These are phyloP conservation scores for Eristalis intricaria DNA, from an alignment of 2,888 invertebrate genomes.

Conservation along the genomic window DNA sequence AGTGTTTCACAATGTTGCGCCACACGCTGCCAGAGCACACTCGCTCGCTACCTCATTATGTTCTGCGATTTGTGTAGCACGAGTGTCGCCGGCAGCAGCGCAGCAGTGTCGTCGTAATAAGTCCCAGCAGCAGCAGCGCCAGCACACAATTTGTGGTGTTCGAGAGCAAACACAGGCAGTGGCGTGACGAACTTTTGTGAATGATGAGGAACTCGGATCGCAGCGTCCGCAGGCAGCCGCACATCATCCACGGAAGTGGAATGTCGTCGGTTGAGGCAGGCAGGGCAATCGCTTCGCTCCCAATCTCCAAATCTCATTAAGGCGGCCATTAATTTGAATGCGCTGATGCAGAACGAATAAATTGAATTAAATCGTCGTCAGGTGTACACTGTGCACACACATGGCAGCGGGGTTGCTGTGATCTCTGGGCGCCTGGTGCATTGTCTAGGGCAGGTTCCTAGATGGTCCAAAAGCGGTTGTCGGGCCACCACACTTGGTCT, in stretches of 20 bases:
- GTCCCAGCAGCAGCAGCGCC: too few species aligned
- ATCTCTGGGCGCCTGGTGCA: conserved; percentile 76
- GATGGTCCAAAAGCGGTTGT: conserved; percentile 76
- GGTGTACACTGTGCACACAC: background rate
- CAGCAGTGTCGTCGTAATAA: background rate
- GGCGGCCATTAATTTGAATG: background rate
- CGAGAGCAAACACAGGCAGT: conserved; percentile 30
- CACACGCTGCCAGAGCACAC: background rate
- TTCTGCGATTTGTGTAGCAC: background rate
- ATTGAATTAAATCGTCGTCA: conserved; percentile 1
- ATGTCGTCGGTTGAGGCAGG: background rate
- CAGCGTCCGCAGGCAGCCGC: conserved; percentile 20
- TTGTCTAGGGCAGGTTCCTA: conserved; percentile 81
- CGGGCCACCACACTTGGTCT: conserved; percentile 4
- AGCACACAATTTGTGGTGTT: background rate
- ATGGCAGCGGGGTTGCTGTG: conserved; percentile 32
- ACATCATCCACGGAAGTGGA: background rate
- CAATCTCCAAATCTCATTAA: conserved; percentile 10
- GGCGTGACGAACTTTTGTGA: conserved; percentile 66
- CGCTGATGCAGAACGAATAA: conserved; percentile 11
- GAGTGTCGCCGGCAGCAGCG: background rate
- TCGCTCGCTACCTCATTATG: background rate
- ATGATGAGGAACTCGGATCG: conserved; percentile 49
- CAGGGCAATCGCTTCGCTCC: background rate
- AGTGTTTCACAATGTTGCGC: conserved; percentile 31